Conservation (phyloP, 2,888 invertebrate genomes). For the Leptopilina myrica region DNA sequence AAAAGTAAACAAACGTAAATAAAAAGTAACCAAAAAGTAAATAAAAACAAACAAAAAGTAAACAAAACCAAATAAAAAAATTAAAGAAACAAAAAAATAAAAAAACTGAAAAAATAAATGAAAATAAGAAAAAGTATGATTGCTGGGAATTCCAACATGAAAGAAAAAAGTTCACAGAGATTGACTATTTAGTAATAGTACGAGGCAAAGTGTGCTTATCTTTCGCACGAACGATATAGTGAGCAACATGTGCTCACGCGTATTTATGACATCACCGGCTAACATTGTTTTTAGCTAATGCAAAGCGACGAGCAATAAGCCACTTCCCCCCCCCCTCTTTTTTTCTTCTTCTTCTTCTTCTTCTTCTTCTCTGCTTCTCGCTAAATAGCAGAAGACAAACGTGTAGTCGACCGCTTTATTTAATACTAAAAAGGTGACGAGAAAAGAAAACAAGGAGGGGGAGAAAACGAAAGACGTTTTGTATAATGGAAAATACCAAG, state of each 20-base stretch:
- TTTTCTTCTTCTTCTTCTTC: no score
- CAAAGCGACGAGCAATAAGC: background rate
- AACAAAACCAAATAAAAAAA: no score
- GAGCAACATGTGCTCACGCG: conserved; percentile 42
- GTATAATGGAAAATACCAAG: no score
- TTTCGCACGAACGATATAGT: conserved; percentile 45
- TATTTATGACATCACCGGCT: conserved; percentile 61
- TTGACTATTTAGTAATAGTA: background rate
- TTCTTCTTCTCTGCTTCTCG: no score
- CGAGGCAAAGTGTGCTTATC: conserved; percentile 49
- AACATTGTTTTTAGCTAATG: conserved; percentile 54
- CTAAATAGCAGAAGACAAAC: no score
- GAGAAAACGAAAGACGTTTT: background rate
- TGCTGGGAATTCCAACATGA: background rate
- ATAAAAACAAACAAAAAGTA: no score
- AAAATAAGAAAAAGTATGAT: no score
- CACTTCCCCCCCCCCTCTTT: background rate
- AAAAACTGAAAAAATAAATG: no score
- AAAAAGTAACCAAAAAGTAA: no score
- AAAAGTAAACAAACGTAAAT: no score
- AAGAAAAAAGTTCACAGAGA: background rate
- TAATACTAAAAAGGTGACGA: background rate
- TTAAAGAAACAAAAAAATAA: no score
- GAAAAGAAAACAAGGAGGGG: background rate
- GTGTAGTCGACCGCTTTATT: no score